These are phyloP conservation scores for Vulpes lagopus DNA, from an alignment of 2,113 vertebrate genomes.

Conservation along the genomic window DNA sequence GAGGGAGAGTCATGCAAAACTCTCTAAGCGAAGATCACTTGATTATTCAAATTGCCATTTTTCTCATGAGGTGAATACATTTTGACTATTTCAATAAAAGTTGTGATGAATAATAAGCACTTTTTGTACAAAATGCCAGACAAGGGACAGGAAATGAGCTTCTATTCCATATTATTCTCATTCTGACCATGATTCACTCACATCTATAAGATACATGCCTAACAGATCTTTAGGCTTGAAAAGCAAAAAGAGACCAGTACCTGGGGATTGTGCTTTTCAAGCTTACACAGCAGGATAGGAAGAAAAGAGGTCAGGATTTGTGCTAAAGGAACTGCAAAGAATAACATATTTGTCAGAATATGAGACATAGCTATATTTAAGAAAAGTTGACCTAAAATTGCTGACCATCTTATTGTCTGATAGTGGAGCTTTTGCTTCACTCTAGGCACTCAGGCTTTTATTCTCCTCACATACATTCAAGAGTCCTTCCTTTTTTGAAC, in stretches of 20 bases:
- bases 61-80: neutral
- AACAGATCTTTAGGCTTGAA: slow-evolving; percentile 51
- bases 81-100: slow-evolving; percentile 60
- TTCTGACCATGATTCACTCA: slow-evolving; percentile 63
- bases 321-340: slow-evolving; percentile 67
- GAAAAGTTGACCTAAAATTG: slow-evolving; percentile 61
- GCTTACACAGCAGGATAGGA: slow-evolving; percentile 66
- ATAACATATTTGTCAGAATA: slow-evolving; percentile 64
- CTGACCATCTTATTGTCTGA: slow-evolving; percentile 16
- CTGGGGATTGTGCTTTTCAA: slow-evolving; percentile 58
- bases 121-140: slow-evolving; percentile 51
- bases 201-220: neutral
- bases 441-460: neutral
- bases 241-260: slow-evolving; percentile 32
- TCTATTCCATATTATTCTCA: slow-evolving; percentile 31
- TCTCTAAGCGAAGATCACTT: neutral
- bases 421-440: neutral
- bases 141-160: slow-evolving; percentile 50
- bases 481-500: neutral
- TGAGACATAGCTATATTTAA: slow-evolving; percentile 47
- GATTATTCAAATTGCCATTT: slow-evolving; percentile 29
- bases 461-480: neutral
- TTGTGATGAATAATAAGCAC: slow-evolving; percentile 47
- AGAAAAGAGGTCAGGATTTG: slow-evolving; percentile 73
- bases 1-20: neutral